Evolutionary conservation across 2,797 vertebrate genomes (phyloP), one percentile per base, ranked within the genome.

Genomic region (Poecilia velifera): DNA sequence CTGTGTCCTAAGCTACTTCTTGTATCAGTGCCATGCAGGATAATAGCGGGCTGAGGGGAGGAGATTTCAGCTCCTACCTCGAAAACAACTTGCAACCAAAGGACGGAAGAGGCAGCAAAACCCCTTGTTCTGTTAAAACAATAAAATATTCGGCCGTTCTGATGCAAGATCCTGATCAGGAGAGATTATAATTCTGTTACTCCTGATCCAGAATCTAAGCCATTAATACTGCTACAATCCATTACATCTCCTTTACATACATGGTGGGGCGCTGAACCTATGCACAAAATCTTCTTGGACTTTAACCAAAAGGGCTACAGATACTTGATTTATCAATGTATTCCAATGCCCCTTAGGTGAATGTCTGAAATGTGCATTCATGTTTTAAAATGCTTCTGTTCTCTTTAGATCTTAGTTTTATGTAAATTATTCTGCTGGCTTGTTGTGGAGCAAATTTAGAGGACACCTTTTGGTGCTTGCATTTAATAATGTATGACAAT

Each of bases 1-100:
- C 89, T 87, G 81, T 2, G 45, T 80, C 78, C 82, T 84, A 83
- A 89, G 91, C 80, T 82, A 82, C 68, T 79, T 87, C 78, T 82
- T 92, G 85, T 84, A 68, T 76, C 74, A 6, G 66, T 84, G 90
- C 86, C 91, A 91, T 73, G 82, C 51, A 77, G 84, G 81, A 82
- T 82, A 82, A 87, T 86, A 76, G 45, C 22, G 13, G 45, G 55
- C 36, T 66, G 72, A 73, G 80, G 59, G 57, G 34, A 74, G 39
- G 36, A 34, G 76, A 70, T 76, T 78, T 81, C 43, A 55, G 62
- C 78, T 86, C 39, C 75, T 82, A 82, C 82, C 83, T 46, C 1
- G 20, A 86, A 57, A 79, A 72, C 41, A 84, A 82, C 82, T 83
- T 68, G 6, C 34, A 62, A 62, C 34, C 18, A 66, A 22, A 66